Evolutionary conservation across 1,140 invertebrate species (phyloP).

Genomic region (Drosophila micromelanica): DNA sequence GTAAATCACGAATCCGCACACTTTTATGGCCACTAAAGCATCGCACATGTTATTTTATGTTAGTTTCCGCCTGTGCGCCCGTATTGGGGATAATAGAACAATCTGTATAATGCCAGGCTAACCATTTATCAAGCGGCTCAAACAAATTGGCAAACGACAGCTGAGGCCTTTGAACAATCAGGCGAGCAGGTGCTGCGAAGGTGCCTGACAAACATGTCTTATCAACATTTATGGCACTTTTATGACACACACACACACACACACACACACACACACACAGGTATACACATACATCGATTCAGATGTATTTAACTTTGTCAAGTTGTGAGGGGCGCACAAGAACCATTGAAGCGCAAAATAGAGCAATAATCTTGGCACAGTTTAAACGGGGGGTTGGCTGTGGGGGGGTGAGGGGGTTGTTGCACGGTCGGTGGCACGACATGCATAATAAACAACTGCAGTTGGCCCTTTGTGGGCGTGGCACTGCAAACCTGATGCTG

Average conservation of each 20-base stretch:
- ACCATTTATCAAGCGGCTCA: slow-evolving; percentile 52
- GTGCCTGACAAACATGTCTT: slow-evolving; percentile 69
- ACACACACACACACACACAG: background rate
- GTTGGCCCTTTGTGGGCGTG: slow-evolving; percentile 31
- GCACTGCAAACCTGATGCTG: slow-evolving; percentile 17
- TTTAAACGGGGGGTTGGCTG: slow-evolving; percentile 6
- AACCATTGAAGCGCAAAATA: slow-evolving; percentile 69
- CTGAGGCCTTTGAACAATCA: slow-evolving; percentile 19
- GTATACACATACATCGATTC: background rate
- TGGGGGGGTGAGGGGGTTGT: background rate
- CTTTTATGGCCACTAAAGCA: slow-evolving; percentile 26
- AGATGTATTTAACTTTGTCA: slow-evolving; percentile 52
- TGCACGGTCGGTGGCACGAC: slow-evolving; percentile 1
- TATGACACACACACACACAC: slow-evolving; percentile 44
- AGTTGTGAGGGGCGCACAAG: slow-evolving; percentile 32
- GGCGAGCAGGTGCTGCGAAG: slow-evolving; percentile 27
- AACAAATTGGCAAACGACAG: slow-evolving; percentile 52
- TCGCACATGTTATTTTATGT: background rate
- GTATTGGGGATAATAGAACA: slow-evolving; percentile 52
- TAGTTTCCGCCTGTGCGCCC: slow-evolving; percentile 8
- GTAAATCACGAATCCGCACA: slow-evolving; percentile 34
- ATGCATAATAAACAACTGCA: slow-evolving; percentile 68
- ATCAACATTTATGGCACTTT: slow-evolving; percentile 80
- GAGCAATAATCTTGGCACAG: slow-evolving; percentile 74
- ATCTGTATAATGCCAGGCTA: slow-evolving; percentile 43